These are phyloP conservation scores for Hirundo rustica DNA, from an alignment of 2,797 vertebrate genomes.

Conservation along the genomic window DNA sequence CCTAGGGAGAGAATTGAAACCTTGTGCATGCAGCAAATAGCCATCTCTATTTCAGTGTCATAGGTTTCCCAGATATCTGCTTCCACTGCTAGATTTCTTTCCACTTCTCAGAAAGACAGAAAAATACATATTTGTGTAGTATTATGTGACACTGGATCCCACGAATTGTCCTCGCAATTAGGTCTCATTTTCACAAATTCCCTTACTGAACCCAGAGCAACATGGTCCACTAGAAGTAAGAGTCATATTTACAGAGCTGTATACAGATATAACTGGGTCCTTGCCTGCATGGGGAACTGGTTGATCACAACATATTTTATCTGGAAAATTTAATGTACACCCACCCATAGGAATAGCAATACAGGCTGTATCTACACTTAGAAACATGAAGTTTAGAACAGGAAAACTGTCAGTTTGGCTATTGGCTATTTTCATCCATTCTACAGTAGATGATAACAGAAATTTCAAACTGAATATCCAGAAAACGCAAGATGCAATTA, in stretches of 20 bases:
- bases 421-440: background rate
- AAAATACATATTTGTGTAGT: background rate
- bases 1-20: conserved; percentile 19
- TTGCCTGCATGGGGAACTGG: background rate
- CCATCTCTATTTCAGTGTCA: background rate
- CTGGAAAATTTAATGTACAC: background rate
- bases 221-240: background rate
- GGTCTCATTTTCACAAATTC: background rate
- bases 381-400: background rate
- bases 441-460: background rate
- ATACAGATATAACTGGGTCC: background rate
- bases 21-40: background rate
- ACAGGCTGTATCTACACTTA: background rate
- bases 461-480: background rate
- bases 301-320: background rate
- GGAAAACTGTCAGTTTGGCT: background rate
- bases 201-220: background rate
- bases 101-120: background rate
- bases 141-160: background rate
- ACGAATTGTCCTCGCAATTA: background rate
- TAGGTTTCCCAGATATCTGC: background rate
- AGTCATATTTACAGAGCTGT: background rate
- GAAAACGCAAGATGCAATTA: background rate
- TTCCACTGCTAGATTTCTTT: background rate
- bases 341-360: fast-evolving